Conservation (phyloP, 1,140 invertebrate species). For the Mactra quadrangularis region DNA sequence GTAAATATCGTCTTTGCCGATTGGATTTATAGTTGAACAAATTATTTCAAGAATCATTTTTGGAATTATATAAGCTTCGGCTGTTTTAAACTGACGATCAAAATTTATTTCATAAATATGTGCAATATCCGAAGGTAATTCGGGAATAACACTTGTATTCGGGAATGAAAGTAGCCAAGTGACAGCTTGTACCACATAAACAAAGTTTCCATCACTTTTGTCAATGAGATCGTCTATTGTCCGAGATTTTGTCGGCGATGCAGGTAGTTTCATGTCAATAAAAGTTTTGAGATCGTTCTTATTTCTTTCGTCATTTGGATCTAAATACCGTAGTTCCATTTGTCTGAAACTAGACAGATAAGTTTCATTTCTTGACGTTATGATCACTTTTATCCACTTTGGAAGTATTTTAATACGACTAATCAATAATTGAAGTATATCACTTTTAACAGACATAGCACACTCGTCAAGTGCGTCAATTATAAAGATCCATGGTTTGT, state of each 20-base stretch:
- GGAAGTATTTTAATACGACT: constrained; percentile 17
- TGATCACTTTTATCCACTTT: constrained; percentile 24
- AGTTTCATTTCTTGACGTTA: constrained; percentile 28
- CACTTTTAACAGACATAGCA: not conserved
- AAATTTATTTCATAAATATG: constrained; percentile 50
- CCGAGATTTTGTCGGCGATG: not conserved
- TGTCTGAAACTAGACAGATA: not conserved
- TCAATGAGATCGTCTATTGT: not conserved
- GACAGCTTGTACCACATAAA: constrained; percentile 30
- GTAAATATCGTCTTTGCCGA: not conserved
- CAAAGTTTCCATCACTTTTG: constrained; percentile 43
- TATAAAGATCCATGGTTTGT: constrained; percentile 30
- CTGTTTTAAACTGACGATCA: constrained; percentile 14
- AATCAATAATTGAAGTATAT: constrained; percentile 1
- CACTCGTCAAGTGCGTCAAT: constrained; percentile 44
- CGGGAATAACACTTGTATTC: not conserved
- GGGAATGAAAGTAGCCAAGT: not conserved
- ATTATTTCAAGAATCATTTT: constrained; percentile 29
- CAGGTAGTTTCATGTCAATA: constrained; percentile 8
- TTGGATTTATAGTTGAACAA: constrained; percentile 25
- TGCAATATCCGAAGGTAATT: constrained; percentile 17
- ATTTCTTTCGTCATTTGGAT: constrained; percentile 17
- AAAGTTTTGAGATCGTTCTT: constrained; percentile 6
- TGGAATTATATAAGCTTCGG: not conserved
- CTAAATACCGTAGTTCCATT: constrained; percentile 6